These are phyloP conservation scores for Acanthosoma haemorrhoidale DNA, from an alignment of 2,888 invertebrate species.

Conservation along the genomic window DNA sequence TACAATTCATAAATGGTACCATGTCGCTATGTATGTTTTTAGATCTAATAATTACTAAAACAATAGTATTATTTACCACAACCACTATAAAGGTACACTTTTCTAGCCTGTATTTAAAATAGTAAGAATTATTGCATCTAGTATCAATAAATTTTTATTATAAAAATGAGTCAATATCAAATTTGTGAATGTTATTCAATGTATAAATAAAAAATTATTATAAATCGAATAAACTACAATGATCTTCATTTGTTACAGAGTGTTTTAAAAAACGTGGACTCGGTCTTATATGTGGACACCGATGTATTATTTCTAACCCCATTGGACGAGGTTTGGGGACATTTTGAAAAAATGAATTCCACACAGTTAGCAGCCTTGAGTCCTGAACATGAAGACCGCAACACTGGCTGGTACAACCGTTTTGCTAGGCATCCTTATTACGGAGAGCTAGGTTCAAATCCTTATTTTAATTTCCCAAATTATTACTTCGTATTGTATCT, in stretches of 20 bases:
- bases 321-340: constrained; percentile 74
- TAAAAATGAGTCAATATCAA: too few relatives aligned
- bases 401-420: constrained; percentile 90
- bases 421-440: constrained; percentile 94
- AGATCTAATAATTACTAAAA: too few relatives aligned
- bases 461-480: background rate
- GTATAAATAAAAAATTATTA: background rate
- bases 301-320: constrained; percentile 84
- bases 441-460: constrained; percentile 74
- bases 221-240: background rate
- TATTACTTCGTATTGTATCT: background rate
- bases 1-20: too few relatives aligned
- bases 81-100: too few relatives aligned
- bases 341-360: constrained; percentile 73
- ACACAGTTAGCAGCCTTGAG: constrained; percentile 82
- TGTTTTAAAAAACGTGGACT: constrained; percentile 70
- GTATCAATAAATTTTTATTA: too few relatives aligned
- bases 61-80: too few relatives aligned
- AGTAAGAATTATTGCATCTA: too few relatives aligned
- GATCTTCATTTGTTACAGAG: constrained; percentile 54
- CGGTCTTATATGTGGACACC: constrained; percentile 86
- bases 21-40: too few relatives aligned
- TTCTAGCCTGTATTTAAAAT: too few relatives aligned
- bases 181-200: background rate
- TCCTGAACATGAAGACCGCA: constrained; percentile 87